Evolutionary conservation across 2,888 invertebrate species (phyloP), one percentile per base, ranked within the genome.

Genomic region (Andrena praecox): DNA sequence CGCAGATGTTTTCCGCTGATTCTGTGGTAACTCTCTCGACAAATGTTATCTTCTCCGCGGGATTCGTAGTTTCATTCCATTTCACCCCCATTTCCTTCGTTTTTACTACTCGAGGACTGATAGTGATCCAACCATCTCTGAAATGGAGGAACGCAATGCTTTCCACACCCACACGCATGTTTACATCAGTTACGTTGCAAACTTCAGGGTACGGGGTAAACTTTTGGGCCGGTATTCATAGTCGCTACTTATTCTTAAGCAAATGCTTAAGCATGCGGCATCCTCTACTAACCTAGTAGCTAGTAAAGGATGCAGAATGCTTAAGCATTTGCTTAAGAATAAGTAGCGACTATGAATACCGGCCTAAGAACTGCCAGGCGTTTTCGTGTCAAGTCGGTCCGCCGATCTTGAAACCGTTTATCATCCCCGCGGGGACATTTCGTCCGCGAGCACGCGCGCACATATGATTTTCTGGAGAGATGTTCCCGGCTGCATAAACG

Each of bases 401-500:
- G n/a, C n/a, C 33, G 60, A 31, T 60, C 27, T 4, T 0, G 2
- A 50, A 10, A 24, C n/a, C 42, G 48, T 62, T 75, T 29, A 2
- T 60, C 35, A 10, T 33, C 10, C 12, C 4, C 29, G n/a, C 12
- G 8, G 2, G 31, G 29, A 31, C 31, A 6, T 31, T 48, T 67
- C 1, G 35, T 1, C 35, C 10, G 20, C 2, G 4, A 0, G 6
- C 5, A 35, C n/a, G 12, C 1, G 24, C 20, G 20, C 5, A n/a
- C 27, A 24, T 33, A 72, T 27, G 33, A 52, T 2, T 27, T n/a
- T 24, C 27, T 35, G n/a, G 50, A 66, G 79, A 85, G 87, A 78
- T 77, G 72, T 84, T 74, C 52, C 69, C 74, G 54, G 35, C 69
- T 66, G 64, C 67, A 63, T 79, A 86, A 86, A 83, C 85, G 83